Base-by-base conservation (phyloP, 1,140 invertebrate genomes). In the Lepidurus apus region DNA sequence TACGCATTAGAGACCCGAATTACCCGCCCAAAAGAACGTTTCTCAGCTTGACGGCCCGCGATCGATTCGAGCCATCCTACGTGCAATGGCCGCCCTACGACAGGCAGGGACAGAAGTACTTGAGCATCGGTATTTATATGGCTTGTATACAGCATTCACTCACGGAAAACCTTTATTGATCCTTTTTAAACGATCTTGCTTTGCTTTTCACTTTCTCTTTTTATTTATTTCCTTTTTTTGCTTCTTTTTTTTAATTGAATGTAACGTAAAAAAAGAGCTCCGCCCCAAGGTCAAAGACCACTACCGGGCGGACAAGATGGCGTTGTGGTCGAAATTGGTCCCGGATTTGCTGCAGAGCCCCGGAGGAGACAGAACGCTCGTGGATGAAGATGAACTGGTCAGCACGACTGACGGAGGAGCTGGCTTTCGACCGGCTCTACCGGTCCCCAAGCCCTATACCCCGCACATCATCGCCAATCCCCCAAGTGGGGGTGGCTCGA, bases 11-110 rank as follows among this genome's bases (percentile, higher is more conserved):
- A 53, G 91, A 93, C 83, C 92, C 93, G 0, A 93, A 94, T 81
- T 88, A 88, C 26, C 90, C 87, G 74, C 89, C 86, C 85, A 89
- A 86, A 78, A 85, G 86, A 43, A 85, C 84, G 78, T 90, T 87
- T 85, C 84, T 87, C 47, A 89, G 87, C 10, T 85, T 88, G 4
- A 85, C 85, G 74, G 88, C 90, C 75, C 91, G 89, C 90, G 86
- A 85, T 78, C 88, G 89, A 80, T 92, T 91, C 81, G 90, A 91
- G 75, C 83, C 79, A 2, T 65, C 76, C 13, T 75, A 77, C 44
- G 77, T 91, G 9, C 90, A 92, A 73, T 95, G 94, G 94, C 92
- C 92, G 0, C 89, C 91, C 77, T 96, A 93, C 81, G 91, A 92
- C 81, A 84, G 86, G 4, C 85, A 87, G 1, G 88, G 91, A 80